Base-by-base conservation (phyloP, 1,140 invertebrate genomes). In the Drosophila lowei region DNA sequence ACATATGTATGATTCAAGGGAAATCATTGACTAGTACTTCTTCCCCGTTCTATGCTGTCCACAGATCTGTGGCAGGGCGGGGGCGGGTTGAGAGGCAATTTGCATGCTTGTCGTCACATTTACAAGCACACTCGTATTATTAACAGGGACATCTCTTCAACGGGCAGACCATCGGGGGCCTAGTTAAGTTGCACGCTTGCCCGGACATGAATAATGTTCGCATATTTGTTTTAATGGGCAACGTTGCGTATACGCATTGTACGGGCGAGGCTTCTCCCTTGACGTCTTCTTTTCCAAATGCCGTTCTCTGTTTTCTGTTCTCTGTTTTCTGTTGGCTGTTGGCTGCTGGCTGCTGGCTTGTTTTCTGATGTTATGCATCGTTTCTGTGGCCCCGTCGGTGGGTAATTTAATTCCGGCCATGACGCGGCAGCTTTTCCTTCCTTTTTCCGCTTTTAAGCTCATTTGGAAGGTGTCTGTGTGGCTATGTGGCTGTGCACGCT, bases 211-310 rank as follows among this genome's bases (percentile, higher is more conserved):
- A 86, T 80, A 86, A 86, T 80, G 60, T 65, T 55, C 56, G 73
- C 59, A 74, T 86, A 80, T 80, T 86, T 86, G 65, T 60, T 61
- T 81, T 71, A 62, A 77, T 86, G 77, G 67, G 64, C 72, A 77
- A 62, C 81, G 73, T 80, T 68, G 81, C 81, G 78, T 85, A 86
- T 85, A 85, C 81, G 81, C 77, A 81, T 62, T 56, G 73, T 77
- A 54, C 49, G 30, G 53, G 43, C 48, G 52, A 43, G 46, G 38
- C 34, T 44, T 63, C 50, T 38, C 44, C 48, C 50, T 62, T 58
- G 42, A 16, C 55, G 56, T 58, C 46, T 75, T 84, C 28, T 62
- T 34, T 18, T 15, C 38, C 13, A 67, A 68, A 71, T 58, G 58
- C 30, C 30, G 11, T 60, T 44, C 56, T 21, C 21, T 60, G 3